Conservation (phyloP, 2,113 vertebrate genomes). For the Peromyscus californicus region DNA sequence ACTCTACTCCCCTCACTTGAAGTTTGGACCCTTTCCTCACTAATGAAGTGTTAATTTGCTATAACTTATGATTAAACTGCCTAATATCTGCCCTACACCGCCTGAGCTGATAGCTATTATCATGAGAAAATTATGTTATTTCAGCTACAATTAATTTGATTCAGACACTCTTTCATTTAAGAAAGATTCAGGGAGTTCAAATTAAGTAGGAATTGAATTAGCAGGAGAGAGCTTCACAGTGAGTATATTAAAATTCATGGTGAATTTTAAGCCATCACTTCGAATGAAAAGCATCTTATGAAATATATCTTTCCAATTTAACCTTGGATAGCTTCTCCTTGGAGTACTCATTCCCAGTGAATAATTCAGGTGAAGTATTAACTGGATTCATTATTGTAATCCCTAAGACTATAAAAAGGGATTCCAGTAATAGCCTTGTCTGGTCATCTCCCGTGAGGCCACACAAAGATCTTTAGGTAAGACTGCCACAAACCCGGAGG, state of each 20-base stretch:
- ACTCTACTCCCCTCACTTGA: neutral
- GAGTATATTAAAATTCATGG: conserved; percentile 73
- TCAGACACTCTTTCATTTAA: conserved; percentile 60
- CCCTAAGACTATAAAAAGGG: conserved; percentile 18
- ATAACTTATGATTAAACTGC: conserved; percentile 60
- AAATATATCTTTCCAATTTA: conserved; percentile 65
- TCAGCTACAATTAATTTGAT: conserved; percentile 70
- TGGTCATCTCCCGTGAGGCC: neutral
- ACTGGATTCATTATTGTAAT: conserved; percentile 35
- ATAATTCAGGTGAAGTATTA: conserved; percentile 69
- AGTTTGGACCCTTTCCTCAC: conserved; percentile 38
- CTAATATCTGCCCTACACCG: conserved; percentile 40
- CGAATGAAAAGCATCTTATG: conserved; percentile 64
- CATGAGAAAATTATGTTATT: conserved; percentile 69
- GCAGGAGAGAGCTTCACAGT: conserved; percentile 44
- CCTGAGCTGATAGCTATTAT: conserved; percentile 57
- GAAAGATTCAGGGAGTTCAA: conserved; percentile 60
- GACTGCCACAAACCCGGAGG: neutral
- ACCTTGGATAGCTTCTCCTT: conserved; percentile 42
- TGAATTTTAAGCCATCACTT: conserved; percentile 71
- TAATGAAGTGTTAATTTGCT: conserved; percentile 72
- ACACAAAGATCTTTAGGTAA: conserved; percentile 12
- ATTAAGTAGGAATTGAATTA: conserved; percentile 71
- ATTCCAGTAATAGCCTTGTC: neutral
- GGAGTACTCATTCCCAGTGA: conserved; percentile 44